These are phyloP conservation scores for Pelecanoides urinatrix DNA, from an alignment of 2,113 vertebrate genomes.

Conservation along the genomic window DNA sequence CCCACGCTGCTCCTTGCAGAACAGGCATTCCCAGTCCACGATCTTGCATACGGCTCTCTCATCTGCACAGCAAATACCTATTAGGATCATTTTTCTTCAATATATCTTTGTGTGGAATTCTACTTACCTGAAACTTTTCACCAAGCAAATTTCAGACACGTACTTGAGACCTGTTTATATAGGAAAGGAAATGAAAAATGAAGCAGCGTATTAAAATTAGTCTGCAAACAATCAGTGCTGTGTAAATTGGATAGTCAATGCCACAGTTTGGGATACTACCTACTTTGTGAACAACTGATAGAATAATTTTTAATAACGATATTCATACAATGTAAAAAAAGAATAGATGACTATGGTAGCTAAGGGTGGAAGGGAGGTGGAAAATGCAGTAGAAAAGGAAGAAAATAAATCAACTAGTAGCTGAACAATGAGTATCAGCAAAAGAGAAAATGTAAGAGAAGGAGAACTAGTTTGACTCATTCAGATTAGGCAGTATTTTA, in stretches of 20 bases:
- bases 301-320: neutral
- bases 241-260: neutral
- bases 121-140: neutral
- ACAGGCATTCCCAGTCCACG: fast-evolving
- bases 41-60: neutral
- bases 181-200: neutral
- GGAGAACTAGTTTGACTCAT: neutral
- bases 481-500: neutral
- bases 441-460: neutral
- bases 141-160: neutral
- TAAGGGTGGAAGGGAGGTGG: neutral
- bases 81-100: neutral
- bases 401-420: neutral
- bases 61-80: neutral
- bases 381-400: neutral
- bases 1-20: neutral
- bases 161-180: neutral
- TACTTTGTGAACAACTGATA: neutral
- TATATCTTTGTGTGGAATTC: neutral
- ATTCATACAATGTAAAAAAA: neutral
- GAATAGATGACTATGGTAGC: neutral
- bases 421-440: neutral
- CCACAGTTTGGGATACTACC: neutral
- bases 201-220: neutral
- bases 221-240: neutral